Percentiles rank a stretch among this genome's conserved stretches.
Conservation (phyloP, 2,888 invertebrate genomes). For the Cephus runcator region DNA sequence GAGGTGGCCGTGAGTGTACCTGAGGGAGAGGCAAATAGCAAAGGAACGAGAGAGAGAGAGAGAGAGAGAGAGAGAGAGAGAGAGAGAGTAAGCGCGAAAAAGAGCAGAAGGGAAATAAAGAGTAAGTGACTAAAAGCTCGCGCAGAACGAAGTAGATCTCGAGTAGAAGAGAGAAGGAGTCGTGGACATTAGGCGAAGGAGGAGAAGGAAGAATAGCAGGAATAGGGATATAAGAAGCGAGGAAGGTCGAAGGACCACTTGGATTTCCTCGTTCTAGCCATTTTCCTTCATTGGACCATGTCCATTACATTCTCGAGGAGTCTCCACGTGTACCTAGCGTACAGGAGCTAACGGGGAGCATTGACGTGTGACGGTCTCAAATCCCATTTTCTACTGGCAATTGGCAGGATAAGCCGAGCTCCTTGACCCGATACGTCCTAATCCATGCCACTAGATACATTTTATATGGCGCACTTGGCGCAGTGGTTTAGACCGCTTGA, state of each 20-base stretch:
- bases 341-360: neutral
- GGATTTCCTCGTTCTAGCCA: neutral
- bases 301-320: neutral
- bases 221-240: neutral
- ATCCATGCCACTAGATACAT: neutral
- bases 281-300: neutral
- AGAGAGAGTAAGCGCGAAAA: slow-evolving; percentile 3
- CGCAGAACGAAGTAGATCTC: neutral
- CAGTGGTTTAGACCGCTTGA: neutral
- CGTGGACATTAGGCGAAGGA: neutral
- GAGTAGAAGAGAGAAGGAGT: neutral
- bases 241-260: neutral
- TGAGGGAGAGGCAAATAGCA: neutral
- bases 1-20: neutral
- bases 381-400: neutral
- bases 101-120: slow-evolving; percentile 4
- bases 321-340: neutral
- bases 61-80: slow-evolving; percentile 12
- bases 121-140: neutral
- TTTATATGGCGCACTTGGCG: neutral
- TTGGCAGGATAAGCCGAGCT: neutral
- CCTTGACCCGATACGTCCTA: neutral
- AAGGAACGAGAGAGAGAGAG: neutral
- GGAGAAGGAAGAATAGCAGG: neutral
- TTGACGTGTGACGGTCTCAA: neutral